Percentiles rank a stretch among this genome's conserved stretches.
These are phyloP conservation scores for Lithophane leautieri DNA, from an alignment of 2,888 invertebrate species.

Conservation along the genomic window DNA sequence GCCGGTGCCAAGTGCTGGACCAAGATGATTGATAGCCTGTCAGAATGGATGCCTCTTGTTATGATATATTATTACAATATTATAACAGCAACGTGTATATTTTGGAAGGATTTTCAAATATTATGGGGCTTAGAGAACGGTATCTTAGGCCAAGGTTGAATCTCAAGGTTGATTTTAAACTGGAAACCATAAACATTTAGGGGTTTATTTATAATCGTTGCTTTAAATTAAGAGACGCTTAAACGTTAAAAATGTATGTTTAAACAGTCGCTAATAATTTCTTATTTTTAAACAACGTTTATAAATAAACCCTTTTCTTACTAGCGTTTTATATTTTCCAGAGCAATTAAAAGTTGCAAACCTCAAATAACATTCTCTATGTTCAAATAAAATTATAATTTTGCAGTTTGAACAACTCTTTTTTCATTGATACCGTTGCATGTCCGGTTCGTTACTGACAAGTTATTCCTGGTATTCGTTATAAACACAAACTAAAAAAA, in stretches of 20 bases:
- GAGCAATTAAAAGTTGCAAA: background rate
- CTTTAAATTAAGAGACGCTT: background rate
- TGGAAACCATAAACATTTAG: background rate
- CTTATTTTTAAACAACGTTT: background rate
- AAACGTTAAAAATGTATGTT: background rate
- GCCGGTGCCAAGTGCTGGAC: constrained; percentile 76
- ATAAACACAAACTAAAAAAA: background rate
- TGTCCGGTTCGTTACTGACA: background rate
- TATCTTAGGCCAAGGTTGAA: constrained; percentile 9
- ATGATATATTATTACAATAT: constrained; percentile 69
- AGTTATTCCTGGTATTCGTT: background rate
- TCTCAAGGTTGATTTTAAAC: background rate
- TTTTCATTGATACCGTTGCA: background rate
- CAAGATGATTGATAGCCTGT: constrained; percentile 77
- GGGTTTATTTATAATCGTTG: background rate
- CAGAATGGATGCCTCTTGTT: constrained; percentile 62
- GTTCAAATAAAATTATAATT: background rate
- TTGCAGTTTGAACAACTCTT: accelerated
- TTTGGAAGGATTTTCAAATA: constrained; percentile 44
- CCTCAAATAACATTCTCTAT: background rate
- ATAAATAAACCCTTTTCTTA: background rate
- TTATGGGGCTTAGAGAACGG: background rate
- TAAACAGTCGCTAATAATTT: background rate
- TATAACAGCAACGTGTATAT: constrained; percentile 60
- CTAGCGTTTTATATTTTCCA: background rate